Percentiles rank a stretch among this genome's conserved stretches.
Evolutionary conservation across 2,888 invertebrate genomes (phyloP).

Genomic region (Lathronympha strigana): DNA sequence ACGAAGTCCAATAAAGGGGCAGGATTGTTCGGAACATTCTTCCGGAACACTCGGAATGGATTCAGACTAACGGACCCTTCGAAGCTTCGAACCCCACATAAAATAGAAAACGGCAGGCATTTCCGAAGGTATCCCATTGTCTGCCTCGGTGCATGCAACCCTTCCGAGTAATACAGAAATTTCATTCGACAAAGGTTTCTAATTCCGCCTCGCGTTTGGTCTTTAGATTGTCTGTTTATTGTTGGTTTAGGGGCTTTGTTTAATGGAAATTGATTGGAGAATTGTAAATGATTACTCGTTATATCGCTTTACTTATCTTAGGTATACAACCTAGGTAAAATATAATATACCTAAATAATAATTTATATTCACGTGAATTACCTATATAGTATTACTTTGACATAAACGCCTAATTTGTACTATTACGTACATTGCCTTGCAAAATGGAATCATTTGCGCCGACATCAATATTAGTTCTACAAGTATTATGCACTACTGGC

Average conservation of each 20-base stretch:
- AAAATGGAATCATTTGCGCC: no score
- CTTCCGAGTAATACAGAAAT: constrained; percentile 67
- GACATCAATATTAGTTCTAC: no score
- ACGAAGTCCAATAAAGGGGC: constrained; percentile 66
- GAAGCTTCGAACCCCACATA: constrained; percentile 74
- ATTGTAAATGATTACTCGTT: background rate
- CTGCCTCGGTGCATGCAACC: constrained; percentile 73
- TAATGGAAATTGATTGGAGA: constrained; percentile 7
- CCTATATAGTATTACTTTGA: no score
- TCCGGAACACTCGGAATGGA: constrained; percentile 74
- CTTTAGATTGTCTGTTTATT: constrained; percentile 40
- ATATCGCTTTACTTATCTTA: background rate
- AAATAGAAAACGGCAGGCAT: constrained; percentile 74
- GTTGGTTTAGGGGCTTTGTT: constrained; percentile 11
- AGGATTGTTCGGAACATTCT: constrained; percentile 75
- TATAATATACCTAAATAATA: no score
- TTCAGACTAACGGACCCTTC: constrained; percentile 75
- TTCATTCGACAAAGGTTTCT: constrained; percentile 59
- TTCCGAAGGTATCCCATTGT: constrained; percentile 73
- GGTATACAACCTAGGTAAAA: no score
- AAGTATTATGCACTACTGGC: no score
- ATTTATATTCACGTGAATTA: no score
- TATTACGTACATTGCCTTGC: no score
- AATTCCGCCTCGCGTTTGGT: constrained; percentile 34
- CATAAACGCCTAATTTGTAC: no score